A percentile compares a stretch with the other conserved stretches of the same genome.
Evolutionary conservation across 2,797 vertebrate genomes (phyloP).

Genomic region (Artibeus jamaicensis): DNA sequence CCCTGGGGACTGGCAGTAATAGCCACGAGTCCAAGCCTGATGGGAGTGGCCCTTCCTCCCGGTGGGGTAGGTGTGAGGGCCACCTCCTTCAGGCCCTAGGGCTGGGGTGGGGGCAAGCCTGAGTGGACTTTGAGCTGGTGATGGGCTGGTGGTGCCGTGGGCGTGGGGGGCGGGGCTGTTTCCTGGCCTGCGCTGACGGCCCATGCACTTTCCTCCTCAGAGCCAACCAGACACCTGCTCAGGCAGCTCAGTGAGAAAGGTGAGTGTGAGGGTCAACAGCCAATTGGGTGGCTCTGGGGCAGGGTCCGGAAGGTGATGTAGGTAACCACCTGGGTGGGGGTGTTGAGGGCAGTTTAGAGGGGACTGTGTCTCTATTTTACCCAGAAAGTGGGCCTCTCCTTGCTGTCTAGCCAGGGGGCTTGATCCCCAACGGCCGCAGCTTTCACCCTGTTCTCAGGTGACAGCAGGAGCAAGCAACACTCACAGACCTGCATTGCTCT

Average conservation of each 20-base stretch:
- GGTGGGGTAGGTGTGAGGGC: not conserved
- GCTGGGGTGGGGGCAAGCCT: not conserved
- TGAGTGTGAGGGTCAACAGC: constrained; percentile 65
- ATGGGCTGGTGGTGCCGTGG: not conserved
- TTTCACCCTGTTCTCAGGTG: not conserved
- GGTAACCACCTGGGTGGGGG: not conserved
- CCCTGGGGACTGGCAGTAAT: not conserved
- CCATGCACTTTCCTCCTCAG: constrained; percentile 77
- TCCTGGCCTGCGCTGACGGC: not conserved
- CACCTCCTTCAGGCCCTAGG: not conserved
- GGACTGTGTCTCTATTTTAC: not conserved
- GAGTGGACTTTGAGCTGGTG: constrained; percentile 52
- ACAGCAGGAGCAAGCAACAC: not conserved
- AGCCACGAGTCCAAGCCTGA: not conserved
- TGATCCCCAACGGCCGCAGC: rapidly evolving
- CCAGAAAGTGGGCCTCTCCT: not conserved
- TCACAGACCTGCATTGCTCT: not conserved
- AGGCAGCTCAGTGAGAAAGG: constrained; percentile 82
- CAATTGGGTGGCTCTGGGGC: not conserved
- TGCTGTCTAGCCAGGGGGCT: not conserved
- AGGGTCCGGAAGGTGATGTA: not conserved
- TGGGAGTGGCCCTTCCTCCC: not conserved
- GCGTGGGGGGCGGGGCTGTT: not conserved
- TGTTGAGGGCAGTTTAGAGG: not conserved
- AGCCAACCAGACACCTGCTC: constrained; percentile 88